Evolutionary conservation across 30 jellyfish, hydroid and myxozoan genomes (phyloP).

Genomic region (Cassiopea xamachana): DNA sequence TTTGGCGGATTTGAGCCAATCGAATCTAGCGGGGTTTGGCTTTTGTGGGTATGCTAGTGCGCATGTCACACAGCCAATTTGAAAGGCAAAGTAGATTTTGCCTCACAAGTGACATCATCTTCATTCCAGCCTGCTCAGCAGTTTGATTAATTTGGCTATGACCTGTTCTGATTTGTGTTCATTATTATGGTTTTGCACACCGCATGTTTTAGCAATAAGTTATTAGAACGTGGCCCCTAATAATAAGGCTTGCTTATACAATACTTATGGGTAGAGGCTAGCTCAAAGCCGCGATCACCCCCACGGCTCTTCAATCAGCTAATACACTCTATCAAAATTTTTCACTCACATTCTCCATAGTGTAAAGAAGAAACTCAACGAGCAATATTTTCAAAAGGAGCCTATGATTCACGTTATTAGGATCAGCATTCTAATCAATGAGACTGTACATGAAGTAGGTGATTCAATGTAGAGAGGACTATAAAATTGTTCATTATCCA

Average conservation of each 20-base stretch:
- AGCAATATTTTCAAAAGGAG: not conserved
- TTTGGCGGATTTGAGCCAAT: no score
- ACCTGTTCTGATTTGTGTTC: not conserved
- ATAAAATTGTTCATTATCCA: no score
- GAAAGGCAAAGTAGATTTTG: no score
- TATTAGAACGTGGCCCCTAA: not conserved
- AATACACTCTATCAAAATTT: not conserved
- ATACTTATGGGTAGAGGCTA: not conserved
- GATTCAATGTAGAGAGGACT: no score
- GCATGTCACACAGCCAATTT: no score
- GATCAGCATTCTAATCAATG: no score
- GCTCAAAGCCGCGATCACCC: not conserved
- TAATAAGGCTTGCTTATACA: not conserved
- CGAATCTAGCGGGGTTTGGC: no score
- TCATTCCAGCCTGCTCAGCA: no score
- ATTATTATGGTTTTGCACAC: not conserved
- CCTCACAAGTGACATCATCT: no score
- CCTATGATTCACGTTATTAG: not conserved
- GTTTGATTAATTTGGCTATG: not conserved
- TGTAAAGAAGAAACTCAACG: not conserved
- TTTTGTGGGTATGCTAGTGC: no score
- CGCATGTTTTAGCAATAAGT: not conserved
- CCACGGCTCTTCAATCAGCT: not conserved
- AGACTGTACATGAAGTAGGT: no score
- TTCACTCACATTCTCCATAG: not conserved